Base-by-base conservation (phyloP, 2,797 vertebrate genomes). In the Gallinago solitaria region DNA sequence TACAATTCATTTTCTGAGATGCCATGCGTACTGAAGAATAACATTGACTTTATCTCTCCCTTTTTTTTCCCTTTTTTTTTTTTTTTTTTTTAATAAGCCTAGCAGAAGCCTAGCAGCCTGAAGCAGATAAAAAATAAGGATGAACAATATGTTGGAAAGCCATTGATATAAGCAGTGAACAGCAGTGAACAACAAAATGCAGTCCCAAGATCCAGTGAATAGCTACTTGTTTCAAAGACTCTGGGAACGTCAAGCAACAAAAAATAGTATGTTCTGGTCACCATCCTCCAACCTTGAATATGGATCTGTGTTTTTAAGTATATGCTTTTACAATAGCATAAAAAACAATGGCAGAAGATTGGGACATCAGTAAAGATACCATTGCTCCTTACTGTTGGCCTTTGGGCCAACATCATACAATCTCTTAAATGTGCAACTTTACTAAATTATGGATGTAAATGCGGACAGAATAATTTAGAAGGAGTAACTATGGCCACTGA, bases 1-100 rank as follows among this genome's bases (percentile, higher is more conserved):
- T 96, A 75, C 82, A 96, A 59, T 97, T 97, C 41, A 82, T 97
- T 97, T 97, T 97, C 76, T 91, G 84, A 96, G 78, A 79, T 90
- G 88, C 59, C 77, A 4, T 78, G 88, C 13, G 5, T 79, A 57
- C n/a, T 63, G 85, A 93, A 95, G 74, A 95, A 96, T 97, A 97
- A 45, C 79, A 83, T 67, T 30, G 45, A 93, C 84, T 95, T 97
- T 96, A 94, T 97, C 89, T 86, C 67, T 95, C 41, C 68, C 32
- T 83, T 93, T 93, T n/a, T 93, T 95, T 67, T 41, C 6, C 5
- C 86, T 63, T 78, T 95, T 93, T 83, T 93, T 93, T n/a, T 89
- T n/a, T 89, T 63, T 81, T 95, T 93, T 48, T 48, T 48, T 24
- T 48, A 48, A 92, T 95, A 96, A 96, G 71, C 71, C 19, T 81